Evolutionary conservation across 64 coral and sea anemone species (phyloP).

Genomic region (Pocillopora verrucosa): DNA sequence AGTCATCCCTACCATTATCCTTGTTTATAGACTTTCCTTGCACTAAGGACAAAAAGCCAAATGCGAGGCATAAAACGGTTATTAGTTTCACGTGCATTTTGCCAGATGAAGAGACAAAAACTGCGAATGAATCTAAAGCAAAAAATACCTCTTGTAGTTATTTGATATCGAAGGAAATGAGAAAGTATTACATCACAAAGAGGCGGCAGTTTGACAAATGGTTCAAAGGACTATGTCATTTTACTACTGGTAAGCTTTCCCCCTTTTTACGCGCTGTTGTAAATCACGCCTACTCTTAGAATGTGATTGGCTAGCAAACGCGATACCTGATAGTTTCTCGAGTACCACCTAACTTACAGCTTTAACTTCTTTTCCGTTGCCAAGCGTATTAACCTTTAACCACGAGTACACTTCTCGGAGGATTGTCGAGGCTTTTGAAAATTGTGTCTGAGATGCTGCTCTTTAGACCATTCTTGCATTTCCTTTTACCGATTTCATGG

Average conservation of each 20-base stretch:
- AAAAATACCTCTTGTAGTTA: neutral
- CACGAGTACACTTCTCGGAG: neutral
- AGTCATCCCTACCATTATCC: neutral
- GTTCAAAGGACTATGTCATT: constrained; percentile 4
- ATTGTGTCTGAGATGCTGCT: neutral
- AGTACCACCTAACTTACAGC: constrained; percentile 23
- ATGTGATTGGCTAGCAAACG: neutral
- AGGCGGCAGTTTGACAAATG: neutral
- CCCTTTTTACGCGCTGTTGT: neutral
- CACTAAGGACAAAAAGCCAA: neutral
- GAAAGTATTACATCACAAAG: constrained; percentile 30
- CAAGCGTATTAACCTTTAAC: neutral
- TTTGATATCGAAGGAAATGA: neutral
- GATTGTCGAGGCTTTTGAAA: neutral
- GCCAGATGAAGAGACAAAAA: neutral
- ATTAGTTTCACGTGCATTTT: constrained; percentile 15
- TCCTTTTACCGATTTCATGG: too few relatives aligned
- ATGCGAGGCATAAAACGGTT: constrained; percentile 6
- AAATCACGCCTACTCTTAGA: neutral
- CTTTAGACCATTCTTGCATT: too few relatives aligned
- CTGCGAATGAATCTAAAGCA: neutral
- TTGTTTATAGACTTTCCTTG: constrained; percentile 27
- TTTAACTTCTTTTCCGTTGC: neutral
- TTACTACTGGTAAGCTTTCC: constrained; percentile 15
- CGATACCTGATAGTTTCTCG: constrained; percentile 26